Evolutionary conservation across 2,888 invertebrate species (phyloP), one percentile per base, ranked within the genome.

Genomic region (Terebella lapidaria): DNA sequence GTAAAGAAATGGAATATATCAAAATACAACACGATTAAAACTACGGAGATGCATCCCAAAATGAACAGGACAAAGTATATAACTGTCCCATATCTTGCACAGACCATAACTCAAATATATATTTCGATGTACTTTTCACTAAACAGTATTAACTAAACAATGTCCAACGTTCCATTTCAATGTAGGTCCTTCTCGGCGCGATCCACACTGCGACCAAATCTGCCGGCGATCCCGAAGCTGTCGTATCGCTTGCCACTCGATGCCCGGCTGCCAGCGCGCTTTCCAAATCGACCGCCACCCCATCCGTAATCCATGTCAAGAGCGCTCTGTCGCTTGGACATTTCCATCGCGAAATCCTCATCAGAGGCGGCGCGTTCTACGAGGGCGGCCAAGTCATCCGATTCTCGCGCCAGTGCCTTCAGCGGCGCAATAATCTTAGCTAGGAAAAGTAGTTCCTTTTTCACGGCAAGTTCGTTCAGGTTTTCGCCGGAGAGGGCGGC

Each of bases 221-320:
- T 68, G 4, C 75, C 74, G 5, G 73, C 75, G 4, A 75, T 68
- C n/a, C 73, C 71, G 63, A 75, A 76, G 47, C 54, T 60, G 54
- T 66, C 66, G 57, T 65, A 65, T 24, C 64, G 28, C 58, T 63
- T 62, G 46, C 72, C 72, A 1, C 65, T 69, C 55, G 65, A 70
- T 24, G 62, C 64, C 47, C 72, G 72, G 1, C 65, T 69, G 55
- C 64, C 70, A 25, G 62, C 65, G 2, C 77, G 57, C 66, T 77
- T 77, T 27, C 77, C 77, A 62, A 76, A 77, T 25, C 77, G 61
- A 4, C 77, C 77, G 2, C 77, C 77, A 15, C 77, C 77, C 29
- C 76, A 71, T 5, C 77, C 77, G 59, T 77, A 77, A 63, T 77
- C 77, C 64, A 71, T 73, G 58, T 74, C 74, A 76, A 76, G 76